Percentiles rank a stretch among this genome's conserved stretches.
Evolutionary conservation across 2,888 invertebrate species (phyloP).

Genomic region (Conus canariensis): DNA sequence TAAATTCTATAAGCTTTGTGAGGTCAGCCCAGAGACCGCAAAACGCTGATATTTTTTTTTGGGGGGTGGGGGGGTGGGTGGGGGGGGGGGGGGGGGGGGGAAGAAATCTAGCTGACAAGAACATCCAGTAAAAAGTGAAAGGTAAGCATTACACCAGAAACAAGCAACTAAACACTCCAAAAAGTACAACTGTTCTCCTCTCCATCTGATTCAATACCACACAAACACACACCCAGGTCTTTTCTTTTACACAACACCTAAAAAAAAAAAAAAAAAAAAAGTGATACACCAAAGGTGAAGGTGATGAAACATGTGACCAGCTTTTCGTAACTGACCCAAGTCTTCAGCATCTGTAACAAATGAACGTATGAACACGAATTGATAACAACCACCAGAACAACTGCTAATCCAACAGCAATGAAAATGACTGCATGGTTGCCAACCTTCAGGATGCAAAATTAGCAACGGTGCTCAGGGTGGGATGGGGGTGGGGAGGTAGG

Average conservation of each 20-base stretch:
- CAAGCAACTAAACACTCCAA: not conserved
- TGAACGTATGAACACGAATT: too few relatives aligned
- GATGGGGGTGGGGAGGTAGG: too few relatives aligned
- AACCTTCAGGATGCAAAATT: not conserved
- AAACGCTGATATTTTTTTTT: too few relatives aligned
- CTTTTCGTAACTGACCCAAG: not conserved
- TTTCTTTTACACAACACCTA: not conserved
- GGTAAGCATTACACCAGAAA: not conserved
- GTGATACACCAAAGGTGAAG: not conserved
- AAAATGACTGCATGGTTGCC: too few relatives aligned
- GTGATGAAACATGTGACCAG: not conserved
- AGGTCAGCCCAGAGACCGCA: too few relatives aligned
- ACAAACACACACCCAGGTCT: slow-evolving; percentile 3
- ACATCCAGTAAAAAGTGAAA: not conserved
- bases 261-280: not conserved
- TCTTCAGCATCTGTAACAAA: not conserved
- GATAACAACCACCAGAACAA: too few relatives aligned
- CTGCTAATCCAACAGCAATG: too few relatives aligned
- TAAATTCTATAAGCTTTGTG: not conserved
- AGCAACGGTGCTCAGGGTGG: not conserved
- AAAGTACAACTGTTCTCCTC: not conserved
- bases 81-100: not conserved
- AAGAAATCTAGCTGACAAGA: too few relatives aligned
- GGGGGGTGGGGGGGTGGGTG: not conserved
- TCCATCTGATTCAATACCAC: not conserved